phyloP scores from a whole-genome alignment of 2,888 invertebrate species.

The Eristalinus aeneus region DNA sequence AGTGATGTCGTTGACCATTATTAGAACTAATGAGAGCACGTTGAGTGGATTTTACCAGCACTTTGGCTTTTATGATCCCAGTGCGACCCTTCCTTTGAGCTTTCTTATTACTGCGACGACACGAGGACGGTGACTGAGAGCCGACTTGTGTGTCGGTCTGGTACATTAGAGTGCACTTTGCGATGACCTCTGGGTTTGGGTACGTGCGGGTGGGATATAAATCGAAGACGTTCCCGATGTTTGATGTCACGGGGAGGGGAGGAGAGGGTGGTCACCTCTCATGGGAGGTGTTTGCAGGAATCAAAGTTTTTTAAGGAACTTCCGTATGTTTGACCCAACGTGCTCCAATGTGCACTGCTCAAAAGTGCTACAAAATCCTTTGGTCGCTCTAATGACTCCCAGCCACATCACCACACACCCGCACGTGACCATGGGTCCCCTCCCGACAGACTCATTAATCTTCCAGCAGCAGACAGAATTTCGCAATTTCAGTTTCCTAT shows the following conservation, averaged over 20 bases:
- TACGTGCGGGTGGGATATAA: neutral
- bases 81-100: constrained; percentile 59
- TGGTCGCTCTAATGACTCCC: too few species aligned
- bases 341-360: too few species aligned
- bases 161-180: constrained; percentile 52
- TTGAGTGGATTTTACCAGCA: constrained; percentile 69
- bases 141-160: constrained; percentile 14
- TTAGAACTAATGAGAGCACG: constrained; percentile 69
- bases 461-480: constrained; percentile 12
- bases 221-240: neutral
- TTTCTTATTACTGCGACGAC: constrained; percentile 43
- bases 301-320: neutral
- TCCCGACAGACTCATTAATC: constrained; percentile 3
- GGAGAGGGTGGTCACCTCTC: neutral
- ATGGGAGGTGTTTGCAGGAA: neutral
- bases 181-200: neutral
- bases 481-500: constrained; percentile 22
- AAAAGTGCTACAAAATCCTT: too few species aligned
- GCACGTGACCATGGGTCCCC: neutral
- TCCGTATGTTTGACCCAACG: neutral
- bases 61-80: constrained; percentile 65
- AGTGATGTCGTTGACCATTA: constrained; percentile 52
- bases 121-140: neutral
- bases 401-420: neutral
- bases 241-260: neutral